Percentiles rank a stretch among this genome's conserved stretches.
phyloP scores from a whole-genome alignment of 2,888 invertebrate species.

The Orthosia incerta region DNA sequence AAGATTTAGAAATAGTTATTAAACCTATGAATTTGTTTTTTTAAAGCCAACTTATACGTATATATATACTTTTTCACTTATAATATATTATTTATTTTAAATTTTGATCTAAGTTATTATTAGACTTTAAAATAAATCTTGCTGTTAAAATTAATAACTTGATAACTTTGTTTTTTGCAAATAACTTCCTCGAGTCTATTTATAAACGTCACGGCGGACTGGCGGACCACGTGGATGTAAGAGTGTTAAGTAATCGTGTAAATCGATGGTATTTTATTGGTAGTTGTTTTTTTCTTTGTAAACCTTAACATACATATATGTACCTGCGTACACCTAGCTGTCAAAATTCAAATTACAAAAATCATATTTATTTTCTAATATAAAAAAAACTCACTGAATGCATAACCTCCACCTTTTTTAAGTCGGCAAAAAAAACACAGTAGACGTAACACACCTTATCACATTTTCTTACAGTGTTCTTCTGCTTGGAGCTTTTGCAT shows the following conservation, averaged over 20 bases:
- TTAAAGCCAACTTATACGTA: too few relatives aligned
- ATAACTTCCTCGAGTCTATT: too few relatives aligned
- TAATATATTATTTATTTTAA: not conserved
- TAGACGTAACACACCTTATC: slow-evolving; percentile 21
- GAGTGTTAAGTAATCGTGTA: not conserved
- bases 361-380: not conserved
- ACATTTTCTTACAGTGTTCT: slow-evolving; percentile 71
- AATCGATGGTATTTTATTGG: not conserved
- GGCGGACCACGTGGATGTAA: too few relatives aligned
- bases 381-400: not conserved
- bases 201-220: too few relatives aligned
- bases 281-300: not conserved
- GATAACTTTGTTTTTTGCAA: not conserved
- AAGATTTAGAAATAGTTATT: not conserved
- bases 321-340: not conserved
- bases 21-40: not conserved
- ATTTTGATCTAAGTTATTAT: too few relatives aligned
- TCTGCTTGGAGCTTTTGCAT: slow-evolving; percentile 76
- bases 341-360: not conserved
- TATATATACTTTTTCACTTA: not conserved
- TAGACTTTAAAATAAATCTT: not conserved
- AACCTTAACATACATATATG: not conserved
- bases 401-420: not conserved
- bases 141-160: not conserved
- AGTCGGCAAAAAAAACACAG: not conserved